Conservation (phyloP, 1,140 invertebrate species). For the Hyles vespertilio region DNA sequence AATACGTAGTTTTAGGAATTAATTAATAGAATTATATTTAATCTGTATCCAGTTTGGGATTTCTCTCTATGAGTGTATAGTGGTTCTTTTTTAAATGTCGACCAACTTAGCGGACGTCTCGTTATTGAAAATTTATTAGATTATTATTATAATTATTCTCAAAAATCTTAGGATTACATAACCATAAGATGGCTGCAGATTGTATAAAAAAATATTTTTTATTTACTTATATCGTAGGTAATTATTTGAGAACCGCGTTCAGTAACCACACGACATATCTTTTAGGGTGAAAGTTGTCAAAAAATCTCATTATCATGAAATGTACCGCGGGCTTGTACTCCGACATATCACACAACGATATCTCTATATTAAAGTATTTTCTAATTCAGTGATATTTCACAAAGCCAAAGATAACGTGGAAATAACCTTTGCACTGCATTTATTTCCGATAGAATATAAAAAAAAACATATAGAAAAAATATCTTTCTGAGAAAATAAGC, state of each 20-base stretch:
- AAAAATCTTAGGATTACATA: conserved; percentile 60
- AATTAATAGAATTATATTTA: conserved; percentile 73
- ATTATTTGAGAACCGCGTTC: conserved; percentile 56
- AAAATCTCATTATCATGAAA: conserved; percentile 3
- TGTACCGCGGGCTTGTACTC: conserved; percentile 8
- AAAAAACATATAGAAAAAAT: conserved; percentile 22
- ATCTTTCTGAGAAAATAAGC: conserved; percentile 38
- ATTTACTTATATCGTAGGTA: conserved; percentile 69
- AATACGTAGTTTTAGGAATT: conserved; percentile 67
- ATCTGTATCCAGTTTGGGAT: conserved; percentile 73
- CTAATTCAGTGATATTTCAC: conserved; percentile 67
- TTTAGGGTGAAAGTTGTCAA: conserved; percentile 51
- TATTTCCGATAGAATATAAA: conserved; percentile 45
- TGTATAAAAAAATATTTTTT: conserved; percentile 69
- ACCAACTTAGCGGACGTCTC: conserved; percentile 72
- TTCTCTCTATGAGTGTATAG: conserved; percentile 74
- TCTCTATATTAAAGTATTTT: conserved; percentile 51
- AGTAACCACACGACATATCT: conserved; percentile 59
- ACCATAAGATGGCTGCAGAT: conserved; percentile 73
- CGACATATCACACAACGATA: conserved; percentile 63
- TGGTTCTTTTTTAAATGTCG: conserved; percentile 73
- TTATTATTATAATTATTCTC: conserved; percentile 71
- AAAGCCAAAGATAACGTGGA: conserved; percentile 67
- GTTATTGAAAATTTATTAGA: conserved; percentile 74
- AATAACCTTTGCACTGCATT: conserved; percentile 56